These are phyloP conservation scores for Drosophila neonasuta DNA, from an alignment of 2,888 invertebrate species.

Conservation along the genomic window DNA sequence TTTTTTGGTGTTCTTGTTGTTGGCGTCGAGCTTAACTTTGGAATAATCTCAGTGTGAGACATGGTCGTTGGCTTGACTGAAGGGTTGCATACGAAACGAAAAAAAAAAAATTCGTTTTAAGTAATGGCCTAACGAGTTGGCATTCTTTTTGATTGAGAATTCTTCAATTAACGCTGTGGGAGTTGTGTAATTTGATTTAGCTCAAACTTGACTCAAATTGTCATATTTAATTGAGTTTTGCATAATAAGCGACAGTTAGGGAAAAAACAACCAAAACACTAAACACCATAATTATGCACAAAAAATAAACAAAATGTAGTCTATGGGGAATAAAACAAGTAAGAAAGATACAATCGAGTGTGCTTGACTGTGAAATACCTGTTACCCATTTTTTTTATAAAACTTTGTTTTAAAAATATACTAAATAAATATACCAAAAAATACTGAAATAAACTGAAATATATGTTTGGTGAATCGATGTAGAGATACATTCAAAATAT, in stretches of 20 bases:
- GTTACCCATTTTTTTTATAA: no score
- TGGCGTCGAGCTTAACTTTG: slow-evolving; percentile 11
- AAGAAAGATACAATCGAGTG: no score
- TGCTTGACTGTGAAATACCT: no score
- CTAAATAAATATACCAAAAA: no score
- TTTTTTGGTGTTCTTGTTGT: neutral
- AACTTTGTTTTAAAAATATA: no score
- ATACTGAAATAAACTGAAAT: no score
- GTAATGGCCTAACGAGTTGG: slow-evolving; percentile 68
- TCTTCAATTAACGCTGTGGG: slow-evolving; percentile 72
- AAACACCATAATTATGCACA: slow-evolving; percentile 12
- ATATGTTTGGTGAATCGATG: no score
- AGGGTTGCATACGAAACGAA: slow-evolving; percentile 27
- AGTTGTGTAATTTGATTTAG: slow-evolving; percentile 66
- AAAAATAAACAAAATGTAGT: neutral
- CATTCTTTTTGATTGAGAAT: slow-evolving; percentile 61
- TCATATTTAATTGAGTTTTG: slow-evolving; percentile 50
- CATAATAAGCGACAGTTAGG: neutral
- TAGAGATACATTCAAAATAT: no score
- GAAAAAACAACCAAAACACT: neutral
- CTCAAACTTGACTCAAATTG: slow-evolving; percentile 21
- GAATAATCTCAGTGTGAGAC: slow-evolving; percentile 16
- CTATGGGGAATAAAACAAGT: neutral
- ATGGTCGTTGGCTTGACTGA: slow-evolving; percentile 23
- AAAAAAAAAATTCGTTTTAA: slow-evolving; percentile 28